phyloP scores from a whole-genome alignment of 2,113 vertebrate genomes.

The Petroica traversi region DNA sequence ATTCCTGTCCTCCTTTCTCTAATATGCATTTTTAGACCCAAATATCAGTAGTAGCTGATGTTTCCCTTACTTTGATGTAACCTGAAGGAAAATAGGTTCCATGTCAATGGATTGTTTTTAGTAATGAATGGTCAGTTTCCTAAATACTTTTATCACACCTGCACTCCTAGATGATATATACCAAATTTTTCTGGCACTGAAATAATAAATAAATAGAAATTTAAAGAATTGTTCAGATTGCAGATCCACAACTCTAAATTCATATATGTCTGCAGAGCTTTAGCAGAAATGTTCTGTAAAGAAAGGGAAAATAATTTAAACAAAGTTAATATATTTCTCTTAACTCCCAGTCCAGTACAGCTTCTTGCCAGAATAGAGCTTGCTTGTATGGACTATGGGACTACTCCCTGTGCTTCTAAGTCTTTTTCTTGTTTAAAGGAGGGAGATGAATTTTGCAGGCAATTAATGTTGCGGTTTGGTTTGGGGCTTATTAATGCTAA shows the following conservation, averaged over 20 bases:
- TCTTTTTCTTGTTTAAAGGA: neutral
- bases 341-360: neutral
- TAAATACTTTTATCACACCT: neutral
- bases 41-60: neutral
- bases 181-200: neutral
- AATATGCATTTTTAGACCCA: neutral
- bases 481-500: neutral
- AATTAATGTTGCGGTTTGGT: neutral
- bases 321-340: neutral
- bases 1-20: neutral
- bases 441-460: neutral
- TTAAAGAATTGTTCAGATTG: neutral
- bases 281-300: neutral
- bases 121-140: neutral
- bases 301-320: neutral
- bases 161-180: neutral
- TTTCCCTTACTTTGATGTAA: neutral
- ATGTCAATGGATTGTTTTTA: neutral
- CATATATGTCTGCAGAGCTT: neutral
- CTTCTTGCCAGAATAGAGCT: neutral
- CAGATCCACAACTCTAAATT: neutral
- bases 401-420: neutral
- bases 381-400: neutral
- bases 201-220: neutral
- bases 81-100: neutral